These are phyloP conservation scores for Machimus atricapillus DNA, from an alignment of 2,888 invertebrate species.

Conservation along the genomic window DNA sequence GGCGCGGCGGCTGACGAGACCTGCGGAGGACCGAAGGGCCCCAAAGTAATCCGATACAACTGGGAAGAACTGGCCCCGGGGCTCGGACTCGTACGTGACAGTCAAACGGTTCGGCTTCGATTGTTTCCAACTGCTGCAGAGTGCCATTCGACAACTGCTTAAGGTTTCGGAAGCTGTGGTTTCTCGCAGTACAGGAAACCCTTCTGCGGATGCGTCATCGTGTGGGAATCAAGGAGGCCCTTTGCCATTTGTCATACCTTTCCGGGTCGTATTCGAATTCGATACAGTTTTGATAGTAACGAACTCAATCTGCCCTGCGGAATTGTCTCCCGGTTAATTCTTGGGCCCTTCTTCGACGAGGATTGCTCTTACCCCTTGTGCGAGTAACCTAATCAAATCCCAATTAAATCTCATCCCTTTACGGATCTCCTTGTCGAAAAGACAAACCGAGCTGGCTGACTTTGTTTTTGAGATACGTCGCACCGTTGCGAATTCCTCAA, in stretches of 20 bases:
- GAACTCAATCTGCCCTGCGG: not conserved
- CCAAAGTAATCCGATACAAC: slow-evolving; percentile 53
- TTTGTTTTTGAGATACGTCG: slow-evolving; percentile 11
- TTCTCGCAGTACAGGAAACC: slow-evolving; percentile 1
- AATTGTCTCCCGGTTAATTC: slow-evolving; percentile 2
- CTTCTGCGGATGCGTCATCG: slow-evolving; percentile 28
- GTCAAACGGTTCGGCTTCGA: slow-evolving; percentile 36
- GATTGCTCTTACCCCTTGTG: not conserved
- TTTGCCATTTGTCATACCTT: slow-evolving; percentile 21
- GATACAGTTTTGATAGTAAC: slow-evolving; percentile 35
- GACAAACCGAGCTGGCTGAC: not conserved
- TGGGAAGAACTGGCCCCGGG: slow-evolving; percentile 50
- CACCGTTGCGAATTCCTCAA: slow-evolving; percentile 23
- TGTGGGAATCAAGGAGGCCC: slow-evolving; percentile 1
- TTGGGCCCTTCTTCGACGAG: not conserved
- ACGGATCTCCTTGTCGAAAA: not conserved
- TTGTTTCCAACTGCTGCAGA: slow-evolving; percentile 10
- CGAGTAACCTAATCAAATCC: slow-evolving; percentile 18
- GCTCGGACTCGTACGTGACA: slow-evolving; percentile 19
- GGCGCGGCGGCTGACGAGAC: not conserved
- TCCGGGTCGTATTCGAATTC: slow-evolving; percentile 45
- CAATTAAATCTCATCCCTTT: slow-evolving; percentile 16
- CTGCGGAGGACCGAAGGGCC: slow-evolving; percentile 35
- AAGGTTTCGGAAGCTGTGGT: slow-evolving; percentile 39
- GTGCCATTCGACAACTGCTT: slow-evolving; percentile 20